Conservation (phyloP, 2,888 invertebrate species). For the Calephelis perditalis region DNA sequence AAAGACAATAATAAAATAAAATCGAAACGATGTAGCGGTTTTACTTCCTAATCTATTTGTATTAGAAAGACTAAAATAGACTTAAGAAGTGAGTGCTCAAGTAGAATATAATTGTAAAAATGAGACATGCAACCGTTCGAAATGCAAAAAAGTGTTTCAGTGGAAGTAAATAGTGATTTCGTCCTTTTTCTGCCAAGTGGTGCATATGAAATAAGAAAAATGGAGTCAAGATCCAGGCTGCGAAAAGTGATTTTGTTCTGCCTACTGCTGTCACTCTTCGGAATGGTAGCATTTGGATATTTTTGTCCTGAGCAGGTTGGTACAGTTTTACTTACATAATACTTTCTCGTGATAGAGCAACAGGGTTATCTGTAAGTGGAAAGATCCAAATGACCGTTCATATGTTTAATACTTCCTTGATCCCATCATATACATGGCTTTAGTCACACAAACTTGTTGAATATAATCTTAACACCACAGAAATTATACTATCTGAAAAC, state of each 20-base stretch:
- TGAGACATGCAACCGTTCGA: constrained; percentile 77
- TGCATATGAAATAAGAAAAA: constrained; percentile 89
- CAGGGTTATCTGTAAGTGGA: no score
- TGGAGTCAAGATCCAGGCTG: constrained; percentile 90
- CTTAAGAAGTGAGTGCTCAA: constrained; percentile 44
- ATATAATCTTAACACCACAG: no score
- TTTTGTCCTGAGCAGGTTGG: constrained; percentile 92
- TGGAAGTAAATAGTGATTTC: constrained; percentile 91
- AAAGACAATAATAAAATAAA: constrained; percentile 44
- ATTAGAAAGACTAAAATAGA: constrained; percentile 21
- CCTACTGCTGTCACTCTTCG: constrained; percentile 88
- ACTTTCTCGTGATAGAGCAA: not conserved
- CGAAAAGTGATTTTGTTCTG: constrained; percentile 89
- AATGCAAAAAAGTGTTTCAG: constrained; percentile 87
- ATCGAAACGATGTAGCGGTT: constrained; percentile 21
- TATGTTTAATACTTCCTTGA: no score
- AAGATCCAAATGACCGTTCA: no score
- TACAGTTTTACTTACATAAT: constrained; percentile 31
- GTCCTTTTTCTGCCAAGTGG: constrained; percentile 87
- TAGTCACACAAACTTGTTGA: no score
- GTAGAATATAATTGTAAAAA: constrained; percentile 63
- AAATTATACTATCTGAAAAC: no score
- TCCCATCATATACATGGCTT: no score
- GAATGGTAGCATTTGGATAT: constrained; percentile 93
- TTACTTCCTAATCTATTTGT: constrained; percentile 19